Evolutionary conservation across 2,888 invertebrate genomes (phyloP), one percentile per base, ranked within the genome.

Genomic region (Dynastes tityus): DNA sequence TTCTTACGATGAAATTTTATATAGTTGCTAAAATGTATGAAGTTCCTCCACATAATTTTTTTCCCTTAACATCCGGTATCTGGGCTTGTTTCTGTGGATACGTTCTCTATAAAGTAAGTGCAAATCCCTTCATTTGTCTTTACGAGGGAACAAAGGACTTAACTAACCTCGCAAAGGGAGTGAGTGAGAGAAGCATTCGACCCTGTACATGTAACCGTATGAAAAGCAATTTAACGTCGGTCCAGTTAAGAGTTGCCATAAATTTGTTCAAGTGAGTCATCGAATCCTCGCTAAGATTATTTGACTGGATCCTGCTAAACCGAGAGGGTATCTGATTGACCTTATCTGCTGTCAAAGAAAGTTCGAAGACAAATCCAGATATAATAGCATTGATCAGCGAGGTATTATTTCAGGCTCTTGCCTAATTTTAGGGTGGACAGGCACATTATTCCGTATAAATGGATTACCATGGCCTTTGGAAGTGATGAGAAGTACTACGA

Each of bases 61-160:
- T 37, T 71, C 16, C 11, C 61, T 61, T 58, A 13, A 45, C 51
- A 51, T 58, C 22, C 55, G 32, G 51, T 32, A 71, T 78, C 78
- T 40, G 51, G 76, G 73, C 63, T 78, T 76, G 71, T 71, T 80
- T 80, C 80, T 78, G 79, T 81, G 80, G 82, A 83, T 86, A 85
- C 86, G 85, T 85, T 84, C 79, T 77, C 85, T 83, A 85, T 86
- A 85, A 86, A 87, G 87, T 86, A 85, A 87, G 86, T 86, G 87
- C 85, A 87, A 87, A 87, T 87, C 87, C 87, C 85, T 87, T 88
- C 87, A 87, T 88, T 88, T 87, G 87, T 87, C 88, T 87, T 87
- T 87, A 87, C 85, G 86, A 85, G 84, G 83, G 86, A 84, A 86
- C 86, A 87, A 86, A 87, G 85, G 87, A 86, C 86, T 85, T 87